Conservation (phyloP, 2,888 invertebrate genomes). For the Allacma fusca region DNA sequence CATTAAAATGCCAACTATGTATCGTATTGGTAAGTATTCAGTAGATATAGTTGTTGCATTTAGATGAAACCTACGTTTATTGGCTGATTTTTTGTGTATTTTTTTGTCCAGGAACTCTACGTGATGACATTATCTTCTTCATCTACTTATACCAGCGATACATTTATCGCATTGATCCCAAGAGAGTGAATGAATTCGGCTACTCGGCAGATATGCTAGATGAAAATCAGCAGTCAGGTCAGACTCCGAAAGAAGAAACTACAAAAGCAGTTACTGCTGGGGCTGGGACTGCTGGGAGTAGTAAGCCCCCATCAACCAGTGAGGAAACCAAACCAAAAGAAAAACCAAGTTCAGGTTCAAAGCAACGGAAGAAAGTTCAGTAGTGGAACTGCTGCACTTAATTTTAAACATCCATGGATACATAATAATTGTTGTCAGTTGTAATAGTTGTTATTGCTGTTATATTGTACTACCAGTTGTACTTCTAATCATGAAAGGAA, state of each 20-base stretch:
- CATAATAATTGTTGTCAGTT: too few relatives aligned
- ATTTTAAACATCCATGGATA: background rate
- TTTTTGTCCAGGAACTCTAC: conserved; percentile 64
- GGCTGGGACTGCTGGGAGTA: background rate
- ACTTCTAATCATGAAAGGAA: background rate
- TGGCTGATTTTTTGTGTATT: background rate
- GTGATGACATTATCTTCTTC: conserved; percentile 91
- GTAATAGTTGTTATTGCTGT: background rate
- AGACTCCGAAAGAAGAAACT: conserved; percentile 21
- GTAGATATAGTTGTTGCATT: too few relatives aligned
- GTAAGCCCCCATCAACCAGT: background rate
- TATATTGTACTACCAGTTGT: background rate
- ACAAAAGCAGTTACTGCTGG: background rate
- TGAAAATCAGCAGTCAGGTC: conserved; percentile 7
- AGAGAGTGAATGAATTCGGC: conserved; percentile 97
- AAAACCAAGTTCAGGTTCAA: background rate
- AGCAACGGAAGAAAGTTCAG: conserved; percentile 1
- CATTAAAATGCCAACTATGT: conserved; percentile 99
- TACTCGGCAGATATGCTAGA: conserved; percentile 72
- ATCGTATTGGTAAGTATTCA: conserved; percentile 76
- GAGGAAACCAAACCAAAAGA: background rate
- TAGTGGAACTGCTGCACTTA: background rate
- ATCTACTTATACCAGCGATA: conserved; percentile 98
- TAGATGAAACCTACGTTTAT: conserved; percentile 33
- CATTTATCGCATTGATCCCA: conserved; percentile 97